Evolutionary conservation across 2,113 vertebrate genomes (phyloP).

Genomic region (Alouatta palliata): DNA sequence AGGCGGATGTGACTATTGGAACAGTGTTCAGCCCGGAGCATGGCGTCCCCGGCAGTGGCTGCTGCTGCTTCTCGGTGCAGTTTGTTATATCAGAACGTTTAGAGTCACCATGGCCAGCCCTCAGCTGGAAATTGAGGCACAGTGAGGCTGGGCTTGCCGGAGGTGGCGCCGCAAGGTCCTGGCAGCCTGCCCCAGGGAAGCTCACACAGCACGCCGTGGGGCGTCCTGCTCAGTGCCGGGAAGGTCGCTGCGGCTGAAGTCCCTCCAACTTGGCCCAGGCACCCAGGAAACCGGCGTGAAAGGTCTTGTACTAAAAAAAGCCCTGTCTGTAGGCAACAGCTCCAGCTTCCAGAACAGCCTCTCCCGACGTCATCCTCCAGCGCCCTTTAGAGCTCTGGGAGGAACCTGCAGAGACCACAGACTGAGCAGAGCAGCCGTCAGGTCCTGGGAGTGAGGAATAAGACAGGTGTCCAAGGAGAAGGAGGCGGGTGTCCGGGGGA

Average conservation of each 20-base stretch:
- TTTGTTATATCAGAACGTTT: neutral
- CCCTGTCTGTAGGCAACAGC: neutral
- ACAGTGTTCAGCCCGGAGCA: neutral
- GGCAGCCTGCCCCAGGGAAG: neutral
- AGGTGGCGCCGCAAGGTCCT: neutral
- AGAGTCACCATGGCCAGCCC: neutral
- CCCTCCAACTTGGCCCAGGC: neutral
- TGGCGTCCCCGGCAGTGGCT: fast-evolving
- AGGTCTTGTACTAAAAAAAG: neutral
- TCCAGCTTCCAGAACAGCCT: neutral
- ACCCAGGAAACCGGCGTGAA: neutral
- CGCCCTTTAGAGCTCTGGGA: neutral
- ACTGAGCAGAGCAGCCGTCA: neutral
- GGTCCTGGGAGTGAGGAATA: neutral
- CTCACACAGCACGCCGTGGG: neutral
- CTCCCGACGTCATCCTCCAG: neutral
- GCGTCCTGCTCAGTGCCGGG: neutral
- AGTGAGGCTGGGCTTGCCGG: neutral
- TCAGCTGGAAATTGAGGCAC: neutral
- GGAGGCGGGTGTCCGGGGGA: too few species aligned
- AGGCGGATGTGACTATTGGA: neutral
- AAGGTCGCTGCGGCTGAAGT: neutral
- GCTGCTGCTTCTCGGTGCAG: neutral
- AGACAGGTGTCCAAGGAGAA: too few species aligned
- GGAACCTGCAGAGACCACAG: neutral